Conservation (phyloP, 2,797 vertebrate species). For the Pygocentrus nattereri region DNA sequence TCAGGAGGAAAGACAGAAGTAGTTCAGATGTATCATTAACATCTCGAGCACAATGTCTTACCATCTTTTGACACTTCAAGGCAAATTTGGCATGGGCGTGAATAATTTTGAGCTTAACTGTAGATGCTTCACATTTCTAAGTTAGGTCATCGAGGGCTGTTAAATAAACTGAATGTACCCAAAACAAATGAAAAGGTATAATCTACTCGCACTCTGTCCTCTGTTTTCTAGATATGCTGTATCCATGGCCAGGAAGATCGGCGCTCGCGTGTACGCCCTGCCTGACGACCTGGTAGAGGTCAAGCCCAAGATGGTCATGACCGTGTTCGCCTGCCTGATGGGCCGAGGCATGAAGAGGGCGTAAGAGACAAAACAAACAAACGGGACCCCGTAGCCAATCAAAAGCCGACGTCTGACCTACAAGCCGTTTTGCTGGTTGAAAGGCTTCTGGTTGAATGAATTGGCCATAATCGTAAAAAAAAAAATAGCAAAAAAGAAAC, state of each 20-base stretch:
- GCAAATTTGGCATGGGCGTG: too few species aligned
- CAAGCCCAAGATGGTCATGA: slow-evolving; percentile 99
- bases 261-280: slow-evolving; percentile 93
- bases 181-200: too few species aligned
- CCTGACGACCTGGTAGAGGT: slow-evolving; percentile 95
- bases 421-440: slow-evolving; percentile 72
- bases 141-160: too few species aligned
- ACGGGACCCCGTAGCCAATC: slow-evolving; percentile 36
- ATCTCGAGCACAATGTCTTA: too few species aligned
- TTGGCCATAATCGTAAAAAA: slow-evolving; percentile 65
- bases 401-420: slow-evolving; percentile 58
- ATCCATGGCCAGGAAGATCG: slow-evolving; percentile 96
- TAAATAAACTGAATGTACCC: too few species aligned
- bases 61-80: too few species aligned
- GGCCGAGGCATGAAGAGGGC: slow-evolving; percentile 93
- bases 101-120: too few species aligned
- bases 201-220: background rate
- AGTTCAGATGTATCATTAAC: too few species aligned
- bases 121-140: too few species aligned
- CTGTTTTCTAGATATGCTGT: slow-evolving; percentile 85
- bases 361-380: slow-evolving; percentile 67
- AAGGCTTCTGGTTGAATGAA: slow-evolving; percentile 81
- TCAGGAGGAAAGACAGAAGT: too few species aligned
- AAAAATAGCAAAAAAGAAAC: slow-evolving; percentile 42
- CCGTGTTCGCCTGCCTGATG: slow-evolving; percentile 97